phyloP scores from a whole-genome alignment of 1,140 invertebrate species.

The Ceratina australensis region DNA sequence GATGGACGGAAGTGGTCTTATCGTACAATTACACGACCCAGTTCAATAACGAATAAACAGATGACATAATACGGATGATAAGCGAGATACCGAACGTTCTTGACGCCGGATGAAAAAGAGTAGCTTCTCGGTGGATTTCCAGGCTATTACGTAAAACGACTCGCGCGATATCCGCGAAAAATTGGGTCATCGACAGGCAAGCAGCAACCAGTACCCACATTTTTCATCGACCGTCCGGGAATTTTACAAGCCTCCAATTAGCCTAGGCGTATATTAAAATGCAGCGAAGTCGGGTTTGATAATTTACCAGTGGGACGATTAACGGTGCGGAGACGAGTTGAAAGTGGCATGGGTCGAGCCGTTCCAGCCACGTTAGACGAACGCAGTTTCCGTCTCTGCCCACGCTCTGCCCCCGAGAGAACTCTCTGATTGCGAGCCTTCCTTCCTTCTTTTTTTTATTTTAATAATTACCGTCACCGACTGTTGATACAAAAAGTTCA shows the following conservation, averaged over 20 bases:
- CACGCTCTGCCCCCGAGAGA: constrained; percentile 2
- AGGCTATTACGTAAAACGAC: not conserved
- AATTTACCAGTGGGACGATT: constrained; percentile 47
- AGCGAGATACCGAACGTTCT: too few species aligned
- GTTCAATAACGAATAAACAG: too few species aligned
- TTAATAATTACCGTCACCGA: not conserved
- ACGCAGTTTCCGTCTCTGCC: constrained; percentile 14
- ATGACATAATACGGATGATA: too few species aligned
- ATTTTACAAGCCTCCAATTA: constrained; percentile 17
- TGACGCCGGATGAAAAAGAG: too few species aligned
- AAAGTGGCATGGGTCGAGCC: constrained; percentile 15
- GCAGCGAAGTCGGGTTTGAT: constrained; percentile 8
- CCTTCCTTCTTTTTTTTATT: not conserved
- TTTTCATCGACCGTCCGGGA: not conserved
- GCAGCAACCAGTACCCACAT: not conserved
- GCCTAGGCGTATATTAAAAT: not conserved
- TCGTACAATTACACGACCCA: too few species aligned
- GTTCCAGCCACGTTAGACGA: constrained; percentile 17
- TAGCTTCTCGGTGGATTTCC: not conserved
- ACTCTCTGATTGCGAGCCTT: too few species aligned
- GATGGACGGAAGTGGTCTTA: too few species aligned
- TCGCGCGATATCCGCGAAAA: not conserved
- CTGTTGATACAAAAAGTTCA: not conserved
- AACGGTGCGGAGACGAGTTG: constrained; percentile 32
- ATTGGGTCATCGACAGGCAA: not conserved